Evolutionary conservation across 2,888 invertebrate genomes (phyloP), one percentile per base, ranked within the genome.

Genomic region (Petrophora chlorosata): DNA sequence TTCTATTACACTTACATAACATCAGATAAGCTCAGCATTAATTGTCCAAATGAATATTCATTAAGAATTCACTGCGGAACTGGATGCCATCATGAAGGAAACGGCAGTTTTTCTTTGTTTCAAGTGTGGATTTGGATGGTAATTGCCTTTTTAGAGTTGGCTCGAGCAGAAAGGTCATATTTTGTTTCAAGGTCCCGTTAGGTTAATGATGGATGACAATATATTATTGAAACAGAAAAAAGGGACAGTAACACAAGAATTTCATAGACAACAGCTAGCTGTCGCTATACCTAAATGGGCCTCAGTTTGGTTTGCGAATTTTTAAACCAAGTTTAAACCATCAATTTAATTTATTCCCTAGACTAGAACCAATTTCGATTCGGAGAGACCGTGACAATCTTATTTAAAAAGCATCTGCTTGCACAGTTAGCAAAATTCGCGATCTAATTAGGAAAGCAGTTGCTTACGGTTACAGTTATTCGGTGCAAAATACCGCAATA

Each of bases 401-500:
- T 17, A 38, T 25, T 17, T 25, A 30, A 52, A 50, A 42, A 28
- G 33, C 43, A 43, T 46, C 19, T 32, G 23, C 8, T 25, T 35
- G 16, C 35, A 38, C 29, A 29, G 38, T 45, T 42, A 48, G 29
- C 38, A 15, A 36, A 23, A 38, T 63, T 56, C 54, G 57, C 59
- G 56, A 64, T 61, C 59, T 74, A 81, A 83, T 82, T 82, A 74
- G 72, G 70, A 49, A n/a, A n/a, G n/a, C 65, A 67, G 32, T 28
- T 48, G 26, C 32, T 44, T 63, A 72, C 59, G 53, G 53, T 65
- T 75, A 86, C 88, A 73, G 88, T 88, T 83, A 83, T 53, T 48
- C 54, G 61, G 59, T 65, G 72, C 79, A 68, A 74, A 79, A 80
- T 82, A 86, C 85, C 85, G 85, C 82, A 85, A 85, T 73, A 73